Percentiles rank a stretch among this genome's conserved stretches.
Evolutionary conservation across 2,797 vertebrate species (phyloP).

Genomic region (Ctenopoma multispine): DNA sequence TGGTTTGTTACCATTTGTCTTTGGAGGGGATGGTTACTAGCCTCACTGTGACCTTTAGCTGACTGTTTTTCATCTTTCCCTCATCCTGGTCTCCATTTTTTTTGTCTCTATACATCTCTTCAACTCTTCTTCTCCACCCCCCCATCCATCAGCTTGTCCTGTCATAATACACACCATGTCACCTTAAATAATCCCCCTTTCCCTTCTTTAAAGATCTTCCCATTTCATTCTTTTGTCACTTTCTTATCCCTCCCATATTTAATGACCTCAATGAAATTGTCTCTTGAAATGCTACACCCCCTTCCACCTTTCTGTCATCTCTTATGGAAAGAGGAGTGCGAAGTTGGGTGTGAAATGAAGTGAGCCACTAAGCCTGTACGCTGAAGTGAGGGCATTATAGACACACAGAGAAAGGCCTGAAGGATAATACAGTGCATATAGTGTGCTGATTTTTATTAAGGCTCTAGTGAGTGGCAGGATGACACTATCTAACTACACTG

Average conservation of each 20-base stretch:
- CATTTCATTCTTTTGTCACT: not conserved
- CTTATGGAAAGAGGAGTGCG: constrained; percentile 8
- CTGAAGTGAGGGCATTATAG: constrained; percentile 2
- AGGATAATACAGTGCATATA: not conserved
- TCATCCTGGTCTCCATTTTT: not conserved
- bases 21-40: constrained; percentile 24
- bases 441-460: not conserved
- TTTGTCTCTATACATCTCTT: constrained; percentile 6
- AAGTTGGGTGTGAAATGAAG: constrained; percentile 34
- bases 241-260: constrained; percentile 26
- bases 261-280: constrained; percentile 12
- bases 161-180: constrained; percentile 24
- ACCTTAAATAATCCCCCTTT: constrained; percentile 6
- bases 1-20: constrained; percentile 55
- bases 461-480: not conserved
- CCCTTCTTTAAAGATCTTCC: constrained; percentile 18
- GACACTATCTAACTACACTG: not conserved
- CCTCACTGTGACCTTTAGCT: constrained; percentile 49
- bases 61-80: constrained; percentile 35
- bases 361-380: constrained; percentile 16
- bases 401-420: not conserved
- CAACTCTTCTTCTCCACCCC: constrained; percentile 4
- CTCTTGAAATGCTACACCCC: constrained; percentile 1
- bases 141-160: constrained; percentile 8
- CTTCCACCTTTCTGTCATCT: not conserved